A percentile compares a stretch with the other conserved stretches of the same genome.
Conservation (phyloP, 1,140 invertebrate genomes). For the Drosophila littoralis region DNA sequence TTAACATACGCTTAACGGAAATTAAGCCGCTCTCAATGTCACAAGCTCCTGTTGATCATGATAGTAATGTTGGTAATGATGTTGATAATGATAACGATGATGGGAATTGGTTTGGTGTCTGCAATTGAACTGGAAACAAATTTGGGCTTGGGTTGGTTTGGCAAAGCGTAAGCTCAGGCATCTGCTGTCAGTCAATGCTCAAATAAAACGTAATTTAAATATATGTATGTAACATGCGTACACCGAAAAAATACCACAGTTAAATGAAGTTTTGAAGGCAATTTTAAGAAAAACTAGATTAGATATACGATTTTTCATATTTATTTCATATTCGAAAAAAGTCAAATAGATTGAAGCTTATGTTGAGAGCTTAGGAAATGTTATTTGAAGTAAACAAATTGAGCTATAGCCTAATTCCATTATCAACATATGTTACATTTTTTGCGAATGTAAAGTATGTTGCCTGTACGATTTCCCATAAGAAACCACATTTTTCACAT, state of each 20-base stretch:
- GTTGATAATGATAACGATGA: slow-evolving; percentile 16
- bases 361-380: background rate
- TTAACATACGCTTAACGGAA: slow-evolving; percentile 40
- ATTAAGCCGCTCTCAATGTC: slow-evolving; percentile 54
- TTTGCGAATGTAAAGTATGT: too few species aligned
- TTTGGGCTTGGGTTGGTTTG: slow-evolving; percentile 10
- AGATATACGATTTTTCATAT: too few species aligned
- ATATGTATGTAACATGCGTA: too few species aligned
- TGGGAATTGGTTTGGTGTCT: slow-evolving; percentile 2
- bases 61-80: slow-evolving; percentile 17
- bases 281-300: background rate
- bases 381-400: too few species aligned
- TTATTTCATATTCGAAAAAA: too few species aligned
- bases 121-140: slow-evolving; percentile 32
- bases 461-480: too few species aligned
- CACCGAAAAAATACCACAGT: background rate
- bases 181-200: slow-evolving; percentile 36
- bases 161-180: slow-evolving; percentile 3
- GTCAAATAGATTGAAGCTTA: background rate
- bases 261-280: background rate
- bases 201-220: slow-evolving; percentile 14
- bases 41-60: background rate
- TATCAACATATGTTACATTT: too few species aligned
- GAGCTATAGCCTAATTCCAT: too few species aligned
- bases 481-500: too few species aligned